Base-by-base conservation (phyloP, 2,888 invertebrate genomes). In the Lasioglossum malachurum region DNA sequence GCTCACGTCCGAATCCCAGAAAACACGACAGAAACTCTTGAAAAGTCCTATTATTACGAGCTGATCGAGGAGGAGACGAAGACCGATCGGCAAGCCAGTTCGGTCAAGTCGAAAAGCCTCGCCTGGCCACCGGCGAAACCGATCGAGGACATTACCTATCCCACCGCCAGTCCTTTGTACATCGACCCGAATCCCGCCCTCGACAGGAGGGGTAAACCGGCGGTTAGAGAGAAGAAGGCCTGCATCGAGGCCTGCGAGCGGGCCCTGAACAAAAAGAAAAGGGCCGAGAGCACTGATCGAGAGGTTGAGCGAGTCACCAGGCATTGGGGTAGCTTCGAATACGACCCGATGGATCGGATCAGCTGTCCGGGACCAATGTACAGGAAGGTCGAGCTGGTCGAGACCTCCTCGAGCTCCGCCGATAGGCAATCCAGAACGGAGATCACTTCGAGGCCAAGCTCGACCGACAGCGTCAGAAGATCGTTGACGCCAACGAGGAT, bases 111-210 rank as follows among this genome's bases (percentile, higher is more conserved):
- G 57, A 94, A 93, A 83, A 91, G 91, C 53, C 90, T 93, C 73
- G 83, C 91, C 64, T 95, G 95, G 95, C 95, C 95, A 23, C 95
- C 95, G 0, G 80, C 87, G 7, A 95, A 94, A 80, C 89, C 93
- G 3, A 92, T 95, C 87, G 95, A 95, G 87, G 94, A 95, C 71
- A 91, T 94, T 69, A 94, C 94, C 4, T 95, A 94, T 89, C 94
- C 95, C 12, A 95, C 95, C 27, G 95, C 95, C 5, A 94, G 95
- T 92, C 95, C 95, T 2, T 89, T 95, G 38, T 95, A 95, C 90
- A 94, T 95, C 69, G 94, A 95, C 80, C 95, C 95, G 0, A 94
- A 95, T 87, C 93, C 94, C 19, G 87, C 91, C 23, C 90, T 94
- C 60, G 93, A 94, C 64, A 89, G 88, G 64, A 90, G 93, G 71